A percentile compares a stretch with the other conserved stretches of the same genome.
Conservation (phyloP, 1,140 invertebrate species). For the Drosophila truncata region DNA sequence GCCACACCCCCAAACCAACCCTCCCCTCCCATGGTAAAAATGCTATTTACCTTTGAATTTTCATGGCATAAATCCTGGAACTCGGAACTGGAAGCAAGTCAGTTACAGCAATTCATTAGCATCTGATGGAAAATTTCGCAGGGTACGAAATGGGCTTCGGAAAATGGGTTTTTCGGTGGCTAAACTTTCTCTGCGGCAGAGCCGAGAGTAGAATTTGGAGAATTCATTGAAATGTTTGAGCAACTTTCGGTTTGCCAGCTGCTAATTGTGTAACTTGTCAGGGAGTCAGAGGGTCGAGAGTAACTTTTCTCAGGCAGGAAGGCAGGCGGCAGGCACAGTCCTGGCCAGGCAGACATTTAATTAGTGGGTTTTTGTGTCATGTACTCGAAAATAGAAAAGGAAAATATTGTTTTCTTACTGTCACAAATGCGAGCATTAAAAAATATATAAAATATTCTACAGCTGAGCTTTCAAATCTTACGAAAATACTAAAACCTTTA, state of each 20-base stretch:
- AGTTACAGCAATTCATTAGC: conserved; percentile 81
- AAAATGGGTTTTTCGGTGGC: conserved; percentile 41
- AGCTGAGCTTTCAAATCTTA: too few species aligned
- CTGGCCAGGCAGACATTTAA: conserved; percentile 61
- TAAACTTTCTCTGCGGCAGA: conserved; percentile 56
- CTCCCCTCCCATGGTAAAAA: conserved; percentile 13
- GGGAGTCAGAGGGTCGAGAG: conserved; percentile 54
- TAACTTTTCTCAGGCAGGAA: conserved; percentile 62
- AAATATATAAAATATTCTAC: too few species aligned
- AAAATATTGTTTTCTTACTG: conserved; percentile 1
- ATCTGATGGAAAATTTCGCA: conserved; percentile 22
- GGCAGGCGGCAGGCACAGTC: conserved; percentile 10
- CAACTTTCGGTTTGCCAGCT: conserved; percentile 65
- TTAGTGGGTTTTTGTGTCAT: conserved; percentile 60
- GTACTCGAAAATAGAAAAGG: conserved; percentile 10
- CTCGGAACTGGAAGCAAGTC: conserved; percentile 50
- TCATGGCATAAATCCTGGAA: conserved; percentile 71
- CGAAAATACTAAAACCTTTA: too few species aligned
- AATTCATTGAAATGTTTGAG: conserved; percentile 79
- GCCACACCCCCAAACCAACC: not conserved
- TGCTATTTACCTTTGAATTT: conserved; percentile 81
- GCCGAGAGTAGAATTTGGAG: conserved; percentile 54
- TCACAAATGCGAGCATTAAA: not conserved
- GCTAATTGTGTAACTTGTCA: conserved; percentile 78
- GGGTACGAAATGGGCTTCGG: not conserved